Conservation (phyloP, 2,113 vertebrate genomes). For the Porphyrio hochstetteri region DNA sequence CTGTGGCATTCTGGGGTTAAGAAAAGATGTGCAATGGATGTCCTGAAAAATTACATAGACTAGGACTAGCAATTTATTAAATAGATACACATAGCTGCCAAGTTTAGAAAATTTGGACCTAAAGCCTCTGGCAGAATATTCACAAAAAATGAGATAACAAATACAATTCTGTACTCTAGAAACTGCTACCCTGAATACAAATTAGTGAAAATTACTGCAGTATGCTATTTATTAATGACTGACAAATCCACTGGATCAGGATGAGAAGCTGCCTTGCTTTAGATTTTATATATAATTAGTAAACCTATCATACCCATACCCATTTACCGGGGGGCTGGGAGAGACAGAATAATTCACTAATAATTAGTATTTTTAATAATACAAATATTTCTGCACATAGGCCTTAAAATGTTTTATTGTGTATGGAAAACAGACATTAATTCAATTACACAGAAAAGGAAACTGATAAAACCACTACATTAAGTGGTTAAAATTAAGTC, state of each 20-base stretch:
- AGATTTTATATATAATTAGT: not conserved
- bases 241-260: not conserved
- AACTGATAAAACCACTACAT: not conserved
- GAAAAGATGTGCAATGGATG: not conserved
- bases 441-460: not conserved
- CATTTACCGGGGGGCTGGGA: fast-evolving
- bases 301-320: not conserved
- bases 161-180: not conserved
- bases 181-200: not conserved
- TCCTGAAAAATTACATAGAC: not conserved
- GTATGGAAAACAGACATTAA: not conserved
- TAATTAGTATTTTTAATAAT: not conserved
- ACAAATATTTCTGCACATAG: not conserved
- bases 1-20: not conserved
- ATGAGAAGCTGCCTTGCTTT: not conserved
- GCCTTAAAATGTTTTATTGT: not conserved
- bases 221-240: not conserved
- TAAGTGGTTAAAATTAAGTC: not conserved
- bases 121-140: not conserved
- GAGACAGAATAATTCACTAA: not conserved
- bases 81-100: not conserved
- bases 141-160: conserved; percentile 1
- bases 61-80: conserved; percentile 11
- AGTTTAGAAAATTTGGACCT: not conserved
- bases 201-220: not conserved